phyloP scores from a whole-genome alignment of 2,113 vertebrate genomes.

The Zingel zingel region DNA sequence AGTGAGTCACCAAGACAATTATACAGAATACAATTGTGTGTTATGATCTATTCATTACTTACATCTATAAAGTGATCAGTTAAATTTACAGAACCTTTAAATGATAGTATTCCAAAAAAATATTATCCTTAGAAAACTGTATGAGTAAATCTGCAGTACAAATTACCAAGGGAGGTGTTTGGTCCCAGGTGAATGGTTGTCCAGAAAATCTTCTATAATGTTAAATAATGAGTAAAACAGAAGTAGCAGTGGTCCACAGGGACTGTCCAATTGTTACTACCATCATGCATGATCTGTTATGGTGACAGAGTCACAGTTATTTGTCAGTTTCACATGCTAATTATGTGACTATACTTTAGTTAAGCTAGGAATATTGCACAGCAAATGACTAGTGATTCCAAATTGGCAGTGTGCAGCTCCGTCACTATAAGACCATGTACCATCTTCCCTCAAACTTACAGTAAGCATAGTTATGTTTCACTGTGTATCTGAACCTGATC shows the following conservation, averaged over 20 bases:
- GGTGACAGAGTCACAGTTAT: neutral
- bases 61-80: neutral
- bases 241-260: neutral
- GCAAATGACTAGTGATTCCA: neutral
- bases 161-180: neutral
- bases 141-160: neutral
- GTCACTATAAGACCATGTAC: no score
- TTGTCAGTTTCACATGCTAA: neutral
- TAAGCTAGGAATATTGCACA: neutral
- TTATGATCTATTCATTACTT: neutral
- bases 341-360: neutral
- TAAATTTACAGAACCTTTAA: neutral
- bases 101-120: neutral
- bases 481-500: neutral
- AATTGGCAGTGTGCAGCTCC: neutral
- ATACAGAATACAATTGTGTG: neutral
- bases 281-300: neutral
- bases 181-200: neutral
- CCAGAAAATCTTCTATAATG: neutral
- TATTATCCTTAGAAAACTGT: neutral
- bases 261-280: neutral
- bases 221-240: neutral
- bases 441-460: neutral
- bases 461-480: neutral
- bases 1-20: neutral